A percentile compares a stretch with the other conserved stretches of the same genome.
These are phyloP conservation scores for Chromobotia macracanthus DNA, from an alignment of 2,797 vertebrate genomes.

Conservation along the genomic window DNA sequence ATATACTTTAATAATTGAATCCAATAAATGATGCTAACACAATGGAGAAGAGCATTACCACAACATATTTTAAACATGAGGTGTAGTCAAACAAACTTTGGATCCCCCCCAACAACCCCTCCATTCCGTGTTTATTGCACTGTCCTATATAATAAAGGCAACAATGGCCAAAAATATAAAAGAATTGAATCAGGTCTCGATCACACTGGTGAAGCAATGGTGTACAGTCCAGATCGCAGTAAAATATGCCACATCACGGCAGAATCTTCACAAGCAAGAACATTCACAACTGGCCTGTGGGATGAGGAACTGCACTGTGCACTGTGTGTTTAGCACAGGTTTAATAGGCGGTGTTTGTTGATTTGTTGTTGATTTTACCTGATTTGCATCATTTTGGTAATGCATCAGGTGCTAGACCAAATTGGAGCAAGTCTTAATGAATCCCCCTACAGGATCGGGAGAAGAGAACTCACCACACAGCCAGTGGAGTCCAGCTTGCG, in stretches of 20 bases:
- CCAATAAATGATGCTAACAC: not conserved
- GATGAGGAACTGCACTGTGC: not conserved
- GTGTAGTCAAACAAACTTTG: not conserved
- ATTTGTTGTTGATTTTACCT: not conserved
- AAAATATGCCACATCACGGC: constrained; percentile 1
- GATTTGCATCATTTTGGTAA: not conserved
- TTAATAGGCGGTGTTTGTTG: not conserved
- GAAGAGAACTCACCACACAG: constrained; percentile 86
- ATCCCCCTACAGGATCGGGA: not conserved
- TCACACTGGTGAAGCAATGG: not conserved
- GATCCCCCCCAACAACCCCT: not conserved
- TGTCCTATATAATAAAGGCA: not conserved
- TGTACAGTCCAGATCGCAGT: not conserved
- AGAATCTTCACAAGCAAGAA: not conserved
- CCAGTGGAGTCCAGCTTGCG: constrained; percentile 95
- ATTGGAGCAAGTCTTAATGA: not conserved
- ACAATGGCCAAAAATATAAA: not conserved
- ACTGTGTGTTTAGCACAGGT: not conserved
- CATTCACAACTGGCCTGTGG: not conserved
- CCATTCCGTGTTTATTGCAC: not conserved
- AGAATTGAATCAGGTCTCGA: not conserved
- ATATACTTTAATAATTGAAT: not conserved
- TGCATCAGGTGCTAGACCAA: constrained; percentile 3
- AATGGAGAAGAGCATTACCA: not conserved
- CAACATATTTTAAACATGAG: too few species aligned